Conservation (phyloP, 2,113 vertebrate genomes). For the Embiotoca jacksoni region DNA sequence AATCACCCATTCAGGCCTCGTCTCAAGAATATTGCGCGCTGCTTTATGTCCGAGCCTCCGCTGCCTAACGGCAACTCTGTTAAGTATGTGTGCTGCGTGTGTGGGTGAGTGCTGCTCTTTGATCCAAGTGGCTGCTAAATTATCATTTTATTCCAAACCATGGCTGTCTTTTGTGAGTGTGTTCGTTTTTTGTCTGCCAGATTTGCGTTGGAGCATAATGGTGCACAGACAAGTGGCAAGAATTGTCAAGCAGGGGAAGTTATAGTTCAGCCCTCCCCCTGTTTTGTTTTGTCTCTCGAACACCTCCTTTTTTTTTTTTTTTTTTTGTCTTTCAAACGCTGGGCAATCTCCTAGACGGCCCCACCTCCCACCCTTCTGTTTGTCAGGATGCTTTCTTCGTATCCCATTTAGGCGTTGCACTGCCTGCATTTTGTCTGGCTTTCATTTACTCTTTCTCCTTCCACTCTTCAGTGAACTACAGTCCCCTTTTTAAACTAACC, state of each 20-base stretch:
- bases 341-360: conserved; percentile 13
- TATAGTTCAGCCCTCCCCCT: conserved; percentile 22
- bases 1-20: conserved; percentile 55
- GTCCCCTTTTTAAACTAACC: conserved; percentile 38
- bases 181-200: conserved; percentile 46
- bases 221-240: conserved; percentile 37
- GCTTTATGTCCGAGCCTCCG: conserved; percentile 44
- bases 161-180: conserved; percentile 40
- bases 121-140: conserved; percentile 61
- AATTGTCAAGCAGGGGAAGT: conserved; percentile 46
- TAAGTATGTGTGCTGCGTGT: conserved; percentile 39
- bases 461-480: conserved; percentile 23
- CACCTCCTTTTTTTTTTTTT: neutral
- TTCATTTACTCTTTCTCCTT: conserved; percentile 41
- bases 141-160: conserved; percentile 45
- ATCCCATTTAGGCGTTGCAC: conserved; percentile 13
- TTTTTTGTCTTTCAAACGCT: conserved; percentile 19
- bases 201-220: conserved; percentile 28
- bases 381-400: conserved; percentile 8
- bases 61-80: conserved; percentile 57
- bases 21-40: conserved; percentile 43
- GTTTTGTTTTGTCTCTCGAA: too few relatives aligned
- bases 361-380: neutral
- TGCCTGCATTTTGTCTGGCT: conserved; percentile 40
- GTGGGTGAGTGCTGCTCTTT: conserved; percentile 62